Conservation (phyloP, 2,888 invertebrate species). For the Andricus curvator region DNA sequence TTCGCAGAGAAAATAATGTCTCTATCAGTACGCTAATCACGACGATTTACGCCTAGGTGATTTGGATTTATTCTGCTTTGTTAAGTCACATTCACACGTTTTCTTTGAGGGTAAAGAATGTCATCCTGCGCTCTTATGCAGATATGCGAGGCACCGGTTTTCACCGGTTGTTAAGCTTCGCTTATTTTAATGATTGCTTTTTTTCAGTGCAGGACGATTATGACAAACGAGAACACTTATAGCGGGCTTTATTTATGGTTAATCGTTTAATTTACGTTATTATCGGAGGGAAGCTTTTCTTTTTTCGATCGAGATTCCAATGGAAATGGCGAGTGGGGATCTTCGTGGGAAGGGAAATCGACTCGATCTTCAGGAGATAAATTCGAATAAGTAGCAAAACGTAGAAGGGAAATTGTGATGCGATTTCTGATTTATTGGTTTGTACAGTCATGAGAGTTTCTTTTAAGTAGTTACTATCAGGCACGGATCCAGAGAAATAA, state of each 20-base stretch:
- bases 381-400: not conserved
- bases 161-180: not conserved
- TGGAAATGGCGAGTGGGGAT: not conserved
- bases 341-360: too few species aligned
- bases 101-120: not conserved
- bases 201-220: slow-evolving; percentile 8
- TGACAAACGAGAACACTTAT: slow-evolving; percentile 34
- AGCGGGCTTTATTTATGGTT: slow-evolving; percentile 32
- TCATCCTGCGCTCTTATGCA: not conserved
- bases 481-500: too few species aligned
- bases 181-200: slow-evolving; percentile 31
- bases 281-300: slow-evolving; percentile 5
- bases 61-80: not conserved
- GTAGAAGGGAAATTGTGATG: not conserved
- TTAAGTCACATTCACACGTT: not conserved
- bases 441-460: not conserved
- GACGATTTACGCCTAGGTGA: not conserved
- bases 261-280: slow-evolving; percentile 24
- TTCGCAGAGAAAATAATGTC: not conserved
- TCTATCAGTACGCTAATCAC: not conserved
- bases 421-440: not conserved
- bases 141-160: not conserved
- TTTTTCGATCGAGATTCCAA: slow-evolving; percentile 24
- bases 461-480: too few species aligned
- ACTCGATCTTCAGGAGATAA: not conserved